Percentiles rank a stretch among this genome's conserved stretches.
phyloP scores from a whole-genome alignment of 2,888 invertebrate genomes.

The Acronicta leporina region DNA sequence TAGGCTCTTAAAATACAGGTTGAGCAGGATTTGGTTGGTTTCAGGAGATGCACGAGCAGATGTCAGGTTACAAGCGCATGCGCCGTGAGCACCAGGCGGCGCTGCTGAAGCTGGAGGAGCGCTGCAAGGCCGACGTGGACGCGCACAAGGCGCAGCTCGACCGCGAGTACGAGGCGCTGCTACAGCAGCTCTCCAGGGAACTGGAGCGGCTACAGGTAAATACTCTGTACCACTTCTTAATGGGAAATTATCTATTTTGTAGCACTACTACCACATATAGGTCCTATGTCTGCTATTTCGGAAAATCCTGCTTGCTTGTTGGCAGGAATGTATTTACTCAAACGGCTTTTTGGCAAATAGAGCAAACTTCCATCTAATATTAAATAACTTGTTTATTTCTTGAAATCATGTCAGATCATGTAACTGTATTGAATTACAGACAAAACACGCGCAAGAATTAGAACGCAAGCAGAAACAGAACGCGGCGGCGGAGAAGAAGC shows the following conservation, averaged over 20 bases:
- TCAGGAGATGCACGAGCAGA: conserved; percentile 99
- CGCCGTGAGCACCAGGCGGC: conserved; percentile 99
- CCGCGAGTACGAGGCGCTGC: conserved; percentile 98
- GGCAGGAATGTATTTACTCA: too few relatives aligned
- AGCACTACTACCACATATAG: too few relatives aligned
- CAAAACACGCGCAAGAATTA: conserved; percentile 93
- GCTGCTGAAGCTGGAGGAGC: conserved; percentile 97
- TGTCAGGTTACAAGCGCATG: conserved; percentile 99
- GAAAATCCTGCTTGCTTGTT: too few relatives aligned
- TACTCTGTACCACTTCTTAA: background rate
- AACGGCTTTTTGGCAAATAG: too few relatives aligned
- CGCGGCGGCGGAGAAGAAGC: conserved; percentile 96
- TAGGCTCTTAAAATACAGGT: conserved; percentile 4
- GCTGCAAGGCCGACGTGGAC: conserved; percentile 98
- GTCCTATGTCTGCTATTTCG: too few relatives aligned
- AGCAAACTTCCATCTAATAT: too few relatives aligned
- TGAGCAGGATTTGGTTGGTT: conserved; percentile 47
- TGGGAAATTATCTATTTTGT: too few relatives aligned
- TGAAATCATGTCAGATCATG: background rate
- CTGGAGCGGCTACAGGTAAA: conserved; percentile 94
- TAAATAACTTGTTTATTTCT: too few relatives aligned
- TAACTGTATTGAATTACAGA: conserved; percentile 69
- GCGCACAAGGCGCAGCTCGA: conserved; percentile 98
- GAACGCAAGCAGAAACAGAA: conserved; percentile 96
- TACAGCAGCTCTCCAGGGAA: conserved; percentile 97